Base-by-base conservation (phyloP, 2,797 vertebrate species). In the Smutsia gigantea region DNA sequence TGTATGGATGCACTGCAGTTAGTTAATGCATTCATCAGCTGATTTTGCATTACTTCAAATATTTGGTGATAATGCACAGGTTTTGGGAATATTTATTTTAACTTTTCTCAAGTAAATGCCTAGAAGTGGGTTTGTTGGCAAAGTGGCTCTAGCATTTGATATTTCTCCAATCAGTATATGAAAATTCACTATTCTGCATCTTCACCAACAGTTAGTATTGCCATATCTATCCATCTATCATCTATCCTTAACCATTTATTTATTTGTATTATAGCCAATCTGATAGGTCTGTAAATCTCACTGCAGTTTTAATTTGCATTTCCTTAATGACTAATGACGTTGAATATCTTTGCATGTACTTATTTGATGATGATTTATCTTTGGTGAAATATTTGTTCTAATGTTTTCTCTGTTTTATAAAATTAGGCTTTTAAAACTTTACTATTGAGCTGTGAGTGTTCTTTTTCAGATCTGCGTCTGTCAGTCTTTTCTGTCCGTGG, bases 51-150 rank as follows among this genome's bases (percentile, higher is more conserved):
- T 72, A 39, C 51, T 95, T 90, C 37, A 17, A 87, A 21, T 37
- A 19, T 64, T 46, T 3, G 19, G 7, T 71, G 55, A 53, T 51
- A 37, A 68, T 34, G n/a, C 42, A 53, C 10, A 39, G 12, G 2
- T 93, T 59, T 59, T 31, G 19, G 51, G 23, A 87, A 87, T 27
- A 53, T 55, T 25, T 51, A 12, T 55, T 84, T 91, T 90, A 4
- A 59, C 55, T 79, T 85, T 31, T 87, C 25, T 88, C 31, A 74
- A 74, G 42, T 37, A 81, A 97, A 81, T 94, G 27, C 27, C 42
- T 75, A 81, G 15, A 27, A 63, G 19, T 95, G 34, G 83, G 17
- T 31, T 49, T 69, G 23, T 82, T 86, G 63, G 27, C 72, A 93
- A 93, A 82, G 27, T 63, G 49, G 18, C 12, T 85, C 13, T 63